Base-by-base conservation (phyloP, 1,140 invertebrate species). In the Pararge aegeria region DNA sequence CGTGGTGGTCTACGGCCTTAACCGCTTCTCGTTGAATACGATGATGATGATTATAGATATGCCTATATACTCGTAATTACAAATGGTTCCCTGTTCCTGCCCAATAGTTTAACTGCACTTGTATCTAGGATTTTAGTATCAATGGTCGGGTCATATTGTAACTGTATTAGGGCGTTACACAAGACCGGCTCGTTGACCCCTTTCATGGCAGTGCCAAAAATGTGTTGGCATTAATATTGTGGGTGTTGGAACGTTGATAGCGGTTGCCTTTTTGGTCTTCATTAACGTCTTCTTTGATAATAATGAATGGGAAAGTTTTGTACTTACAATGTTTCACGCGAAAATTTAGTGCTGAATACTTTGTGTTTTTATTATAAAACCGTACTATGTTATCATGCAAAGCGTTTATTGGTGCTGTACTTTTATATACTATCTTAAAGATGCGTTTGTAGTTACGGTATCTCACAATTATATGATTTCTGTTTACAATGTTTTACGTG, bases 81-180 rank as follows among this genome's bases (percentile, higher is more conserved):
- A n/a, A n/a, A n/a, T n/a, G n/a, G n/a, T n/a, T n/a, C n/a, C n/a
- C n/a, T n/a, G n/a, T n/a, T n/a, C n/a, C n/a, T n/a, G n/a, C n/a
- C n/a, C n/a, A n/a, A 7, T 30, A 30, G 9, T 30, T 1, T 9
- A 30, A 10, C 10, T 1, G 4, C 9, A 30, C 5, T 7, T 6
- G 29, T 30, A 30, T 30, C 29, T 30, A 6, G 29, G 4, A 34
- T 34, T 34, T 1, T 12, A 12, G n/a, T 34, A 34, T 34, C 30
- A 34, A 34, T n/a, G 55, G 48, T 54, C 42, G 37, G 12, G 30
- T 42, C 52, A 53, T 53, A 62, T 61, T 60, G 44, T 70, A 60
- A 66, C 59, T 66, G 27, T 63, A 66, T 66, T 70, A 62, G 58
- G 61, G 58, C 38, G 38, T 66, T 67, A 61, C 68, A 70, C 61